Base-by-base conservation (phyloP, 2,797 vertebrate species). In the Lutjanus campechanus region DNA sequence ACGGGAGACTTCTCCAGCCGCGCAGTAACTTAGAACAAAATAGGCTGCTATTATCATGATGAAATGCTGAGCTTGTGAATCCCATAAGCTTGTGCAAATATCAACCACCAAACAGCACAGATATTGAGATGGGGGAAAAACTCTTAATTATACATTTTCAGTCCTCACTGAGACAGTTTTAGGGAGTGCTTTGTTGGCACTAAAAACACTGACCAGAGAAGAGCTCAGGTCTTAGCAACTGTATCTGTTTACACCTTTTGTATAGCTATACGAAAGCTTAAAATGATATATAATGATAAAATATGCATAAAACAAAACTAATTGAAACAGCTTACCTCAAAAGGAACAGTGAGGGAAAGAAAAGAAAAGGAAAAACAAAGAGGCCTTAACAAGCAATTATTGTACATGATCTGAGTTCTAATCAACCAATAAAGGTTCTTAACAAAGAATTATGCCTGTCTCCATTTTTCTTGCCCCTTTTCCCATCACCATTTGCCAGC, bases 1-100 rank as follows among this genome's bases (percentile, higher is more conserved):
- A 76, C 71, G 61, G 77, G 63, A 88, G 69, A 72, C 71, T 75
- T 68, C 81, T 73, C 58, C 15, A 54, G 66, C 71, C 69, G 22
- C n/a, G 43, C 55, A 58, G 68, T 74, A 84, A 88, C 76, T 81
- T 67, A 83, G 49, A 86, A 84, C 73, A 40, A 75, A 82, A 85
- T 75, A 76, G 65, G 80, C 79, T 81, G 83, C 84, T 81, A 79
- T 87, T 77, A 90, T 76, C 62, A 62, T 55, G 69, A 68, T 77
- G 81, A 84, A 79, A 84, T 40, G 75, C 85, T 88, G 86, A 86
- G 88, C 69, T 63, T 7, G 79, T 83, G 69, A 79, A 86, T 84
- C 80, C 64, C 36, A 50, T 69, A 61, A 87, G 70, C 47, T 40
- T 65, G 73, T 74, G 74, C 75, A 82, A 90, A 84, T 82, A 87